Percentiles rank a stretch among this genome's conserved stretches.
Evolutionary conservation across 1,140 invertebrate species (phyloP).

Genomic region (Neuroterus valhalla): DNA sequence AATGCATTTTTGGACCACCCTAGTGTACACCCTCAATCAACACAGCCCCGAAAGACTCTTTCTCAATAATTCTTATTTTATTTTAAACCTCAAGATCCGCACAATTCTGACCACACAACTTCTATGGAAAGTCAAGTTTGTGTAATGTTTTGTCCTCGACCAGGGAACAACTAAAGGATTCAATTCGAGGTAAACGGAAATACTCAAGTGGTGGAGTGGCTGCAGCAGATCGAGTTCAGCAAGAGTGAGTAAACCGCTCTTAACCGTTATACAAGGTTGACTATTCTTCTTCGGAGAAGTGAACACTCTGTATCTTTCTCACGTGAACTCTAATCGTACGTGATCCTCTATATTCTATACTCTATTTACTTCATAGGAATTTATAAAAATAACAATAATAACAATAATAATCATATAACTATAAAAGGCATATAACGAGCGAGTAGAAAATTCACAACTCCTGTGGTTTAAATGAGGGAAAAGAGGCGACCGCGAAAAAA

Average conservation of each 20-base stretch:
- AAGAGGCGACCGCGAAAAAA: slow-evolving; percentile 10
- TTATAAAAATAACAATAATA: neutral
- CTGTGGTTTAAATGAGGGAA: neutral
- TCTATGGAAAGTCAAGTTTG: slow-evolving; percentile 15
- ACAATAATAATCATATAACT: neutral
- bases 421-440: neutral
- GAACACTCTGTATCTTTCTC: neutral
- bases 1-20: no score
- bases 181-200: slow-evolving; percentile 17
- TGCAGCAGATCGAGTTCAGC: slow-evolving; percentile 21
- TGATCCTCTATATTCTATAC: neutral
- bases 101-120: slow-evolving; percentile 2
- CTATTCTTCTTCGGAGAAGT: slow-evolving; percentile 13
- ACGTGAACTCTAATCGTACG: neutral
- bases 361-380: neutral
- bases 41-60: neutral
- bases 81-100: slow-evolving; percentile 5
- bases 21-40: no score
- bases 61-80: neutral
- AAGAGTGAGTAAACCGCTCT: slow-evolving; percentile 24
- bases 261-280: slow-evolving; percentile 22
- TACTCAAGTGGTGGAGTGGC: slow-evolving; percentile 5
- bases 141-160: neutral
- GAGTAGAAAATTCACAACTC: neutral
- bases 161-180: slow-evolving; percentile 21